phyloP scores from a whole-genome alignment of 2,888 invertebrate genomes.

The Caenorhabditis imperialis region DNA sequence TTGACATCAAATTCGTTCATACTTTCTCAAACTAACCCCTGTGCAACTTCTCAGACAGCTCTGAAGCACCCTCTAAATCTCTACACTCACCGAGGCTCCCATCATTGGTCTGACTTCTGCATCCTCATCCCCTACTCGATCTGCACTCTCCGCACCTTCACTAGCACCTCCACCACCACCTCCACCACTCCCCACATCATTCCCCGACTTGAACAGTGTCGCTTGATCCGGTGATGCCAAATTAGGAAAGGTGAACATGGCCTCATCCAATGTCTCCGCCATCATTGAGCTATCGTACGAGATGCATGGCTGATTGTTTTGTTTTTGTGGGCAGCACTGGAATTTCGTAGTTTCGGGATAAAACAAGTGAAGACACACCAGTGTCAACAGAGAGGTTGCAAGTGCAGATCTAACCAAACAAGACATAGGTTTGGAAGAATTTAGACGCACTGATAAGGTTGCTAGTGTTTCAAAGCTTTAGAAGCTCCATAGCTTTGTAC shows the following conservation, averaged over 20 bases:
- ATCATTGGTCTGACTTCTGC: no score
- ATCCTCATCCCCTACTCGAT: slow-evolving; percentile 5
- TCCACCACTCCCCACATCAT: slow-evolving; percentile 1
- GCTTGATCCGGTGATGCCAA: slow-evolving; percentile 42
- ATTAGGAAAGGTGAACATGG: slow-evolving; percentile 63
- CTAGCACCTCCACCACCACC: background rate
- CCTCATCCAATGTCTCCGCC: slow-evolving; percentile 61
- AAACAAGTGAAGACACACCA: slow-evolving; percentile 23
- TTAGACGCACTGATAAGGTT: no score
- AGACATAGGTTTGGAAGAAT: no score
- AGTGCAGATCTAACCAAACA: slow-evolving; percentile 7
- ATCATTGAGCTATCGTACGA: slow-evolving; percentile 58
- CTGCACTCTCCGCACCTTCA: background rate
- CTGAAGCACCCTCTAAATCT: no score
- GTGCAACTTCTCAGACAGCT: no score
- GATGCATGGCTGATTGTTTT: slow-evolving; percentile 41
- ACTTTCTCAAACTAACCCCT: no score
- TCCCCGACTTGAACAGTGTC: slow-evolving; percentile 37
- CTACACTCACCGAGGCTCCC: no score
- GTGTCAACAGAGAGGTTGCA: slow-evolving; percentile 22
- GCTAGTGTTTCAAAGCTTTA: no score
- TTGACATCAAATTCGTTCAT: no score
- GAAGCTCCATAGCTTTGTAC: no score
- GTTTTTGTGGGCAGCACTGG: slow-evolving; percentile 17
- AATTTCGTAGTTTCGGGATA: slow-evolving; percentile 14